These are phyloP conservation scores for Rhinolophus sinicus DNA, from an alignment of 2,113 vertebrate genomes.

Conservation along the genomic window DNA sequence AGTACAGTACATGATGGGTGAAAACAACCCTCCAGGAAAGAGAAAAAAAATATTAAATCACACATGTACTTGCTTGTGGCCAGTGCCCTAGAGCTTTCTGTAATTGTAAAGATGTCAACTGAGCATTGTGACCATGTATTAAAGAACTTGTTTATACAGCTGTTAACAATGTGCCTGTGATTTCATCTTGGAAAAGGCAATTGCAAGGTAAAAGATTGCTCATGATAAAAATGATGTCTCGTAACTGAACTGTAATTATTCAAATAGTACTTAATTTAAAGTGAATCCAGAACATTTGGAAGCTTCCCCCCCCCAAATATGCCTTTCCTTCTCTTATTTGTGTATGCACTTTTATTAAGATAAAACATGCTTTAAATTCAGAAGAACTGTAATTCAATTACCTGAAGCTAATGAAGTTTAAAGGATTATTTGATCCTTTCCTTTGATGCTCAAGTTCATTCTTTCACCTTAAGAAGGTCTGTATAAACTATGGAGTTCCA, in stretches of 20 bases:
- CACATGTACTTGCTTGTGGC: background rate
- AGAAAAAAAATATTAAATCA: background rate
- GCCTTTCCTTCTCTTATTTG: background rate
- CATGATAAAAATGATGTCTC: background rate
- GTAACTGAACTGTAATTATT: background rate
- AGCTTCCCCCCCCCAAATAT: background rate
- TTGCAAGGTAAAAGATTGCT: background rate
- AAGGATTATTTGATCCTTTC: background rate
- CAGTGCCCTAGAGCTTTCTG: background rate
- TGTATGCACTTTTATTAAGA: slow-evolving; percentile 37
- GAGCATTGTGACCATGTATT: background rate
- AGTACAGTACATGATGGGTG: background rate
- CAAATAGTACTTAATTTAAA: slow-evolving; percentile 38
- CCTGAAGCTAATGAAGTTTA: background rate
- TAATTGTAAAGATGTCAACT: slow-evolving; percentile 12
- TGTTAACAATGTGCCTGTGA: background rate
- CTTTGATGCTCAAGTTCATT: background rate
- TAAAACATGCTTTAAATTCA: background rate
- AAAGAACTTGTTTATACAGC: background rate
- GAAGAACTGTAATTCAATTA: background rate
- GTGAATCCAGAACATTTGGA: background rate
- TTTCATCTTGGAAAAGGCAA: background rate
- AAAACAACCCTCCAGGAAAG: slow-evolving; percentile 9
- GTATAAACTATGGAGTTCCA: background rate
- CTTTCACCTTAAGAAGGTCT: background rate